Evolutionary conservation across 2,888 invertebrate species (phyloP), one percentile per base, ranked within the genome.

Genomic region (Lasioglossum vierecki): DNA sequence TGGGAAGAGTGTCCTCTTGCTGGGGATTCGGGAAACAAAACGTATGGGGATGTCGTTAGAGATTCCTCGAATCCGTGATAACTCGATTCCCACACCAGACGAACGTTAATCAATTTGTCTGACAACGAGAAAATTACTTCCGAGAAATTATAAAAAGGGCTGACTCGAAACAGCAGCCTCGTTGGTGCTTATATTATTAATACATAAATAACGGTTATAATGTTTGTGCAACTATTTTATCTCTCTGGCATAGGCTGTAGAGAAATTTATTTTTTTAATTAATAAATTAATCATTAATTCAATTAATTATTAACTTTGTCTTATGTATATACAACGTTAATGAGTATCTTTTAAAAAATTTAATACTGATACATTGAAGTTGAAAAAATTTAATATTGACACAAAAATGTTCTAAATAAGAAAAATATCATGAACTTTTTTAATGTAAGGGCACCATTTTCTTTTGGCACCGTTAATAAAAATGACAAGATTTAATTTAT

Each of bases 1-100:
- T 53, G 72, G 63, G 5, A 53, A 46, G 4, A 63, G 76, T 53
- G 60, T 80, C 26, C 35, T 39, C 22, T 39, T 39, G 8, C 44
- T 60, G 18, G 39, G 72, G 76, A 68, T 76, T 63, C 72, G 3
- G 68, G 73, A 53, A 30, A 71, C 26, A 41, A 35, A 35, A 22
- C 30, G 18, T 53, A 53, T 35, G 35, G 35, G 30, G 46, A 4
- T 46, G n/a, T 8, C 11, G 35, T 46, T 30, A 44, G 30, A 26
- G 22, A 76, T 66, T 63, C 2, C 30, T 18, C 18, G 30, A 15
- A 30, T 18, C n/a, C 63, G 63, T 15, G 53, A 63, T 63, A 63
- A 63, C 18, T 63, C 8, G 15, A 63, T 63, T 63, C 15, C 63
- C 63, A 8, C 2, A 30, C 63, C 63, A 30, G 63, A 30, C 30